Evolutionary conservation across 2,888 invertebrate genomes (phyloP).

Genomic region (Heteropelma amictum): DNA sequence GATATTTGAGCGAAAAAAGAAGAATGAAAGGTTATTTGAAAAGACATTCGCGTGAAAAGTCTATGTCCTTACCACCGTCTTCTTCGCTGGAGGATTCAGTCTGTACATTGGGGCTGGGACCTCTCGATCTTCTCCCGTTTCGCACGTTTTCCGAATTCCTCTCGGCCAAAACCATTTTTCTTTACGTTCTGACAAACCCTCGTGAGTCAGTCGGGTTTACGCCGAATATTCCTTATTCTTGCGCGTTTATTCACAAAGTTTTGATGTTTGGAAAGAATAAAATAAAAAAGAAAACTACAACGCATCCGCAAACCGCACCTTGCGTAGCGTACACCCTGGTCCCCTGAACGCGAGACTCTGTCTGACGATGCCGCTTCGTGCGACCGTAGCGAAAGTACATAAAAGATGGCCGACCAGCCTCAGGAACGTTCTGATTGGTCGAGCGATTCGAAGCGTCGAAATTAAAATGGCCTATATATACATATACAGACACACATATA

Average conservation of each 20-base stretch:
- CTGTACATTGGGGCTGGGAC: slow-evolving; percentile 93
- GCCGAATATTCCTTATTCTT: slow-evolving; percentile 10
- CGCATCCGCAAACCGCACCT: slow-evolving; percentile 67
- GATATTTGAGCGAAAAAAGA: neutral
- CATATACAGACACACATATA: neutral
- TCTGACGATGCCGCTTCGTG: slow-evolving; percentile 62
- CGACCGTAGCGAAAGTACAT: slow-evolving; percentile 72
- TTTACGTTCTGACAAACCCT: slow-evolving; percentile 22
- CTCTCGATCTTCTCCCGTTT: slow-evolving; percentile 93
- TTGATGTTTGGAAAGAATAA: slow-evolving; percentile 15
- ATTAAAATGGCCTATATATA: slow-evolving; percentile 53
- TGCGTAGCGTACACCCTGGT: slow-evolving; percentile 62
- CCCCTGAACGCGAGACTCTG: slow-evolving; percentile 53
- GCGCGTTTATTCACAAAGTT: neutral
- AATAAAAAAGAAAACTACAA: slow-evolving; percentile 21
- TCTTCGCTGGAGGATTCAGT: slow-evolving; percentile 92
- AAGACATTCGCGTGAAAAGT: neutral
- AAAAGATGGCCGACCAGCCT: slow-evolving; percentile 65
- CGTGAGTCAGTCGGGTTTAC: slow-evolving; percentile 1
- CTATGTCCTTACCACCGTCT: slow-evolving; percentile 85
- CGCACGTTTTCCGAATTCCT: slow-evolving; percentile 90
- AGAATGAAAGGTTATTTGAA: neutral
- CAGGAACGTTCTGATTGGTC: slow-evolving; percentile 56
- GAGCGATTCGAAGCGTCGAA: slow-evolving; percentile 27
- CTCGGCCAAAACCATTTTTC: slow-evolving; percentile 92